These are phyloP conservation scores for Dasyprocta punctata DNA, from an alignment of 2,113 vertebrate species.

Conservation along the genomic window DNA sequence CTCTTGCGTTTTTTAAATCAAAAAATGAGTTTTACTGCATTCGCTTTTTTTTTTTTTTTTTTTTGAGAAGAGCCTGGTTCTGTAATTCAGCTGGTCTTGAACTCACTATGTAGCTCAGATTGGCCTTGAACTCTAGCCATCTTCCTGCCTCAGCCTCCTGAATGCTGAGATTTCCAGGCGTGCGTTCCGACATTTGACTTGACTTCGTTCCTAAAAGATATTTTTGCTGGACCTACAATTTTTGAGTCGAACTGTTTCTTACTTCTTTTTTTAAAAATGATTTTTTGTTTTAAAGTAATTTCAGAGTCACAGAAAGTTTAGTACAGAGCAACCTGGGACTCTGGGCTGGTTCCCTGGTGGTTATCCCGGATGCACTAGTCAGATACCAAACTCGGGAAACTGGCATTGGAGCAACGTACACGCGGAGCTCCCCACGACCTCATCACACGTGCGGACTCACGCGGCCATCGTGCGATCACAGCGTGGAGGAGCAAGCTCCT, in stretches of 20 bases:
- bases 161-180: not conserved
- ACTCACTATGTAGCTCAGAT: not conserved
- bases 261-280: not conserved
- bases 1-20: not conserved
- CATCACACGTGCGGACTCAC: too few relatives aligned
- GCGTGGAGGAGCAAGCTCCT: too few relatives aligned
- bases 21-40: not conserved
- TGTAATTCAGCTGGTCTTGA: not conserved
- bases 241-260: not conserved
- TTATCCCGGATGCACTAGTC: too few relatives aligned
- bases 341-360: too few relatives aligned
- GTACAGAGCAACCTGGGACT: too few relatives aligned
- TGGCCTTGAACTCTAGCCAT: not conserved
- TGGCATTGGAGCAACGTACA: too few relatives aligned
- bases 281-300: not conserved
- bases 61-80: not conserved
- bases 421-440: too few relatives aligned
- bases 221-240: constrained; percentile 35
- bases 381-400: too few relatives aligned
- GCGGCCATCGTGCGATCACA: too few relatives aligned
- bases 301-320: not conserved
- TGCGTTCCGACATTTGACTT: not conserved
- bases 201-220: not conserved
- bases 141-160: not conserved
- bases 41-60: not conserved